Percentiles rank a stretch among this genome's conserved stretches.
These are phyloP conservation scores for Nixonia krombeini DNA, from an alignment of 1,140 invertebrate species.

Conservation along the genomic window DNA sequence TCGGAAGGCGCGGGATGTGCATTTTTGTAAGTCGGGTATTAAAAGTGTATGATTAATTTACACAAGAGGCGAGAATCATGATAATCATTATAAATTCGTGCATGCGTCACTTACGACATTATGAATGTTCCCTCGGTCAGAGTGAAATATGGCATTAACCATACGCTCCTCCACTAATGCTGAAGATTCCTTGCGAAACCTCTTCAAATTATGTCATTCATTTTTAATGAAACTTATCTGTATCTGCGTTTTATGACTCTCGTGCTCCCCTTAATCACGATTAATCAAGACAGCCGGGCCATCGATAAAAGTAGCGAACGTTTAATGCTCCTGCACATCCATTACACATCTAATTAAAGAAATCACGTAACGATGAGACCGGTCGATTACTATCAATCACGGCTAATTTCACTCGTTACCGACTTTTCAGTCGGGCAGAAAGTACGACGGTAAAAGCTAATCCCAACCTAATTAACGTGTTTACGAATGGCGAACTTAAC, in stretches of 20 bases:
- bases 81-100: conserved; percentile 37
- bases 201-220: conserved; percentile 6
- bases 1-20: too few relatives aligned
- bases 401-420: too few relatives aligned
- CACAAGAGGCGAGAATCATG: conserved; percentile 24
- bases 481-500: too few relatives aligned
- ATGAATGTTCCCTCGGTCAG: conserved; percentile 20
- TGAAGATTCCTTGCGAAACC: background rate
- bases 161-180: conserved; percentile 24
- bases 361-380: too few relatives aligned
- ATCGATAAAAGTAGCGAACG: too few relatives aligned
- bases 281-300: background rate
- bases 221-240: conserved; percentile 10
- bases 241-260: background rate
- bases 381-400: too few relatives aligned
- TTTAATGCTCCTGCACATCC: too few relatives aligned
- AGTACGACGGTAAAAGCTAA: too few relatives aligned
- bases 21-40: too few relatives aligned
- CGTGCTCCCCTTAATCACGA: background rate
- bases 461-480: too few relatives aligned
- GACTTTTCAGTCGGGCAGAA: too few relatives aligned
- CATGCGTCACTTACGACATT: conserved; percentile 34
- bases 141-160: conserved; percentile 33
- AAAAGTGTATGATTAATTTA: conserved; percentile 34
- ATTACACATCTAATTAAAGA: too few relatives aligned